These are phyloP conservation scores for Automeris io DNA, from an alignment of 2,888 invertebrate species.

Conservation along the genomic window DNA sequence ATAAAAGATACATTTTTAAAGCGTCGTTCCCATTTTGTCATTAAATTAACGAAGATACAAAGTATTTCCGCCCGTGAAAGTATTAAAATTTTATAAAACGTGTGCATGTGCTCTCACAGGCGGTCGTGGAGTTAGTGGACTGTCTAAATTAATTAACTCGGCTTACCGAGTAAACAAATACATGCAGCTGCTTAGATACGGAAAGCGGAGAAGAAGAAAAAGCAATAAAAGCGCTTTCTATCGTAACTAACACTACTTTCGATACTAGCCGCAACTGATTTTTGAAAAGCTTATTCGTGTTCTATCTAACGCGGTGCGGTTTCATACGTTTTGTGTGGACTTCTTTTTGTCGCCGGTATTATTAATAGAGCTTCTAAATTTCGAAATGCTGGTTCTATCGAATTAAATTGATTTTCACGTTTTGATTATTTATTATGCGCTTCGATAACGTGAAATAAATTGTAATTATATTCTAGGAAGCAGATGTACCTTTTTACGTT, in stretches of 20 bases:
- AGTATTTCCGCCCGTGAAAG: constrained; percentile 53
- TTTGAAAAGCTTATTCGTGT: constrained; percentile 70
- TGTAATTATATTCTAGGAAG: no score
- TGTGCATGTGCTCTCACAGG: constrained; percentile 48
- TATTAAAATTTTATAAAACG: constrained; percentile 41
- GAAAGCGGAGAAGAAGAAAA: constrained; percentile 35
- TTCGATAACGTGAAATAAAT: no score
- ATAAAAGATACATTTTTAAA: background rate
- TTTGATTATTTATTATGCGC: no score
- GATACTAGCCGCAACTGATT: constrained; percentile 49
- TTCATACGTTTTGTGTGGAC: constrained; percentile 44
- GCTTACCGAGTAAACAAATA: constrained; percentile 38
- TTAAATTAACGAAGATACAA: constrained; percentile 51
- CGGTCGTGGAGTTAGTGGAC: constrained; percentile 54
- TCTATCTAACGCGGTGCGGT: constrained; percentile 59
- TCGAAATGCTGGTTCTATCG: no score
- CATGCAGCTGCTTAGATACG: constrained; percentile 49
- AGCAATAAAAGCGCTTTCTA: constrained; percentile 45
- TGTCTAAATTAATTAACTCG: constrained; percentile 70
- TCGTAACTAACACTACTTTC: constrained; percentile 37
- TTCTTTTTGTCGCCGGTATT: background rate
- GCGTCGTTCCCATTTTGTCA: constrained; percentile 30
- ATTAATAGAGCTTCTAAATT: no score
- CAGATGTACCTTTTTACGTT: no score
- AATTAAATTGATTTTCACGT: no score